Evolutionary conservation across 2,797 vertebrate species (phyloP), one percentile per base, ranked within the genome.

Genomic region (Gadopsis bispinosus): DNA sequence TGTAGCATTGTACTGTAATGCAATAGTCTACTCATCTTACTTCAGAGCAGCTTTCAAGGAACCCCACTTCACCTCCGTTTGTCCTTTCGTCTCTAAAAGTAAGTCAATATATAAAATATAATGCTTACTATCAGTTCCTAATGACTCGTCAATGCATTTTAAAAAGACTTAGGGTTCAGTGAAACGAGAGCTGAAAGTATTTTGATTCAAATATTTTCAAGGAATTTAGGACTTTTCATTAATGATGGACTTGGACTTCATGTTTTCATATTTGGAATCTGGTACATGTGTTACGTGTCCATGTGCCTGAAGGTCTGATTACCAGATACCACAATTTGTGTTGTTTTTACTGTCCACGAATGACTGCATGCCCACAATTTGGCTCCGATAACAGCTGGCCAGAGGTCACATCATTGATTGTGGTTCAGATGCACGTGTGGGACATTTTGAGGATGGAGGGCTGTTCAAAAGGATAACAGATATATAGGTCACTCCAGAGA

Each of bases 321-420:
- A 59, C 12, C 26, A 56, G n/a, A 60, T 7, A 19, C 11, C 8
- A 58, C 31, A 60, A 16, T 20, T 48, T 50, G 4, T 53, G 31
- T 55, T 47, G 22, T 29, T 81, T 58, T 69, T 45, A 41, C 29
- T 31, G 22, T 9, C 17, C n/a, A 39, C 64, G 17, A 48, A 67
- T 71, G 13, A 74, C 33, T 47, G 29, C n/a, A 6, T 37, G 41
- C 68, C 26, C 19, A 47, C 29, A 75, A 5, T 64, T 64, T 71
- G 31, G 19, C 67, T 76, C 22, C 20, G n/a, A 7, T 54, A 71
- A 67, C 67, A 86, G 55, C 65, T 83, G 75, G 50, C 63, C 79
- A 87, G 74, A 86, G 85, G 85, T 80, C 60, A 60, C 55, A 29
- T 80, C 5, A 31, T 71, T 75, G 72, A 43, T 54, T 85, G 39